phyloP scores from a whole-genome alignment of 2,797 vertebrate genomes.

The Xenops minutus region DNA sequence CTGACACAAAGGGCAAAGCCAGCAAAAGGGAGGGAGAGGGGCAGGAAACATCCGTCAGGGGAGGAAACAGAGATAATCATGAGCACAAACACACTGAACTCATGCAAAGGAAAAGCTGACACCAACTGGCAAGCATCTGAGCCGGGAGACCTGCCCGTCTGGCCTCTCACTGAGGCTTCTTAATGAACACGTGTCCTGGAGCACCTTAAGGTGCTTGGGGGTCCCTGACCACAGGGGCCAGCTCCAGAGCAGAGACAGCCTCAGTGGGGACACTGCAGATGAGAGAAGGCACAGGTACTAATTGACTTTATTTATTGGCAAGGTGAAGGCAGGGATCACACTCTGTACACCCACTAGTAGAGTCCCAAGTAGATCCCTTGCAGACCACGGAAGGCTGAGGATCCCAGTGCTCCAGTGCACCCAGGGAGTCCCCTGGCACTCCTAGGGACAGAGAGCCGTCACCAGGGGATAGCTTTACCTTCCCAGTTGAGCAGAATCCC shows the following conservation, averaged over 20 bases:
- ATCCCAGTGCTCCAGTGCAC: neutral
- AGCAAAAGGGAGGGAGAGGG: neutral
- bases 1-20: neutral
- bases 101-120: neutral
- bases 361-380: neutral
- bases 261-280: neutral
- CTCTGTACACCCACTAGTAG: fast-evolving
- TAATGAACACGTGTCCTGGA: neutral
- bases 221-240: neutral
- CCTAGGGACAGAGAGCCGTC: neutral
- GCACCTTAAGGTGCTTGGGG: neutral
- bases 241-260: neutral
- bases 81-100: conserved; percentile 21
- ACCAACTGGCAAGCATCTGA: neutral
- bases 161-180: neutral
- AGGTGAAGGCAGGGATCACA: neutral
- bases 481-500: conserved; percentile 49
- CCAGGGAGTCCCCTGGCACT: neutral
- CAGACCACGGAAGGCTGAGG: neutral
- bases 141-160: neutral
- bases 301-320: neutral
- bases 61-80: conserved; percentile 19
- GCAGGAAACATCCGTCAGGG: conserved; percentile 50
- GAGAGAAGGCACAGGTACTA: neutral
- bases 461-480: conserved; percentile 45